Base-by-base conservation (phyloP, 2,113 vertebrate species). In the Hiodon tergisus region DNA sequence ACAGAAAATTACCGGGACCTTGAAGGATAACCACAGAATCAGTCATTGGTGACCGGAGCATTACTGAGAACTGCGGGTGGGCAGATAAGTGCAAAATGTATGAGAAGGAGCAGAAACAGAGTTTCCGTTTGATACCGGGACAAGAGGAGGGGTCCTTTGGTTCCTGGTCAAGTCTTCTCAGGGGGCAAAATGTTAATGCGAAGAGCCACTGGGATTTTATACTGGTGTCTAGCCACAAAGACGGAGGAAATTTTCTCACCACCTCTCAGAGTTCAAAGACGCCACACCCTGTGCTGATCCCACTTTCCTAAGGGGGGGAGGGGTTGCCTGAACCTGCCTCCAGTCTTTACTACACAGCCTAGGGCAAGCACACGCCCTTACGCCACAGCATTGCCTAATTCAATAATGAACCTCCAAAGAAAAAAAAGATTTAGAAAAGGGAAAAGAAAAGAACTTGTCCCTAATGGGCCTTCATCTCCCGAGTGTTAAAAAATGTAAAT, bases 401-500 rank as follows among this genome's bases (percentile, higher is more conserved):
- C 88, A 90, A 89, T 91, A 90, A 89, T 88, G 87, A 88, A 83
- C 81, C 75, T 78, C 78, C 75, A 79, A 78, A 78, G 75, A 81
- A 72, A 79, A 76, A 81, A 53, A 31, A 81, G 79, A 84, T 79
- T 79, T 71, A 74, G 51, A 59, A 54, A 14, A 72, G 81, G 80
- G 81, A 82, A 79, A 79, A 78, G 83, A 82, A 85, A 79, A 81
- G 85, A 83, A 84, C 79, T 89, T 79, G 82, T 87, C 88, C 86
- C 87, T 87, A 88, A 92, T 89, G 76, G 87, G 81, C 83, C 80
- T 78, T 31, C 80, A 76, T 90, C 89, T 90, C 88, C 85, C 81
- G 90, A 92, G 90, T 91, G 90, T 88, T 92, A 90, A 91, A 92
- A 89, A 5, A 78, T 92, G 87, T 88, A 92, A 95, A 91, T 88